A percentile compares a stretch with the other conserved stretches of the same genome.
These are phyloP conservation scores for Cyphomyrus plagiostoma DNA, from an alignment of 2,113 vertebrate genomes.

Conservation along the genomic window DNA sequence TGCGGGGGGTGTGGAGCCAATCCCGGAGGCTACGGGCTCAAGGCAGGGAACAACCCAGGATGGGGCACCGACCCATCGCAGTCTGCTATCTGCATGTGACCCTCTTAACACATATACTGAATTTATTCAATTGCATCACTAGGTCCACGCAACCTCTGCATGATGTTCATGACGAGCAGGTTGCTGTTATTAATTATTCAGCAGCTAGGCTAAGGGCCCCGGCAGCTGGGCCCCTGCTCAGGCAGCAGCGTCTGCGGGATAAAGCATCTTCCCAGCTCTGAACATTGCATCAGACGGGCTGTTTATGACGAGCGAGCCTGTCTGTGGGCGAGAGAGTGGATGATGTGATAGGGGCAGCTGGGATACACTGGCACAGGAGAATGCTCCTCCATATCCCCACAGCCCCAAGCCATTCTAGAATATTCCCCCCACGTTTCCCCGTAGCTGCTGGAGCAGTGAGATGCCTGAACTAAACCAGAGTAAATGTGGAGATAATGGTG, in stretches of 20 bases:
- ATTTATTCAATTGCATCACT: not conserved
- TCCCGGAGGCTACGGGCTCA: not conserved
- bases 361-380: not conserved
- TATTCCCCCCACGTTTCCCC: not conserved
- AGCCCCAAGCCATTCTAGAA: not conserved
- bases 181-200: constrained; percentile 4
- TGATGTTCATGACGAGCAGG: not conserved
- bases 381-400: not conserved
- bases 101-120: not conserved
- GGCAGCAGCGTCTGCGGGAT: not conserved
- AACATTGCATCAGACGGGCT: not conserved
- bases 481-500: not conserved
- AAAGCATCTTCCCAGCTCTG: not conserved
- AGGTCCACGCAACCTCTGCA: not conserved
- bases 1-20: not conserved
- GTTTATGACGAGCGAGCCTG: not conserved
- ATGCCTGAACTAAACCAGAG: not conserved
- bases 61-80: not conserved
- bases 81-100: not conserved
- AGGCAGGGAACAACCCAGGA: not conserved
- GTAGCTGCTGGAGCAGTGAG: not conserved
- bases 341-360: not conserved
- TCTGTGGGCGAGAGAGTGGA: not conserved
- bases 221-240: not conserved
- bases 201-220: not conserved